Evolutionary conservation across 2,888 invertebrate genomes (phyloP).

Genomic region (Stenolophus ochropezus): DNA sequence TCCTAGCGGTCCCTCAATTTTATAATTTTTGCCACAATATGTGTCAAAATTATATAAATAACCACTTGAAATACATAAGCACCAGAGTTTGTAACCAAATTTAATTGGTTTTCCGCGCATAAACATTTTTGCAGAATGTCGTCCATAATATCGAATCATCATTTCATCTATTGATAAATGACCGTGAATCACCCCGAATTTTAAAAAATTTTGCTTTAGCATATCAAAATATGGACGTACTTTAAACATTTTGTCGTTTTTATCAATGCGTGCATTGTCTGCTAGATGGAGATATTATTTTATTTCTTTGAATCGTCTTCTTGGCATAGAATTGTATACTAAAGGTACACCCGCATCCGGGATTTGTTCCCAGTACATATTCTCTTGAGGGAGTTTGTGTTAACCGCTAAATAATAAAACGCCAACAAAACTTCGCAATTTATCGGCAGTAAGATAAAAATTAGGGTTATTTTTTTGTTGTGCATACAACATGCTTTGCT

Average conservation of each 20-base stretch:
- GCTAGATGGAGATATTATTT: conserved; percentile 17
- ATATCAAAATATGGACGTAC: conserved; percentile 41
- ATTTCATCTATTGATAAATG: conserved; percentile 60
- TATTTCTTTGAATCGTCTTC: conserved; percentile 48
- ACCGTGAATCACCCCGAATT: conserved; percentile 38
- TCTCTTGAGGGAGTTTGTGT: conserved; percentile 34
- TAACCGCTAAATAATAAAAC: conserved; percentile 42
- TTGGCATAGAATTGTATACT: conserved; percentile 45
- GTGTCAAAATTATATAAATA: conserved; percentile 1
- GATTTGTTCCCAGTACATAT: conserved; percentile 34
- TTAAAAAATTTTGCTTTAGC: conserved; percentile 16
- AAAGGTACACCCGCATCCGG: conserved; percentile 50
- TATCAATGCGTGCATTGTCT: background rate
- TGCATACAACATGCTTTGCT: background rate
- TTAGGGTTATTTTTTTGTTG: background rate
- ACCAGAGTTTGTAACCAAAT: conserved; percentile 58
- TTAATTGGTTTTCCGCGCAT: conserved; percentile 52
- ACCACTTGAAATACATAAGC: conserved; percentile 51
- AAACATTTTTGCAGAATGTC: conserved; percentile 49
- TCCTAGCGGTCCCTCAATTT: conserved; percentile 1
- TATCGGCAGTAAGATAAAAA: conserved; percentile 3
- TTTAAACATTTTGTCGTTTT: conserved; percentile 34
- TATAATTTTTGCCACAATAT: background rate
- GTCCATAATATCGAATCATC: conserved; percentile 62
- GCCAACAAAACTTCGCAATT: conserved; percentile 13